Base-by-base conservation (phyloP, 2,113 vertebrate genomes). In the Cynopterus brachyotis region DNA sequence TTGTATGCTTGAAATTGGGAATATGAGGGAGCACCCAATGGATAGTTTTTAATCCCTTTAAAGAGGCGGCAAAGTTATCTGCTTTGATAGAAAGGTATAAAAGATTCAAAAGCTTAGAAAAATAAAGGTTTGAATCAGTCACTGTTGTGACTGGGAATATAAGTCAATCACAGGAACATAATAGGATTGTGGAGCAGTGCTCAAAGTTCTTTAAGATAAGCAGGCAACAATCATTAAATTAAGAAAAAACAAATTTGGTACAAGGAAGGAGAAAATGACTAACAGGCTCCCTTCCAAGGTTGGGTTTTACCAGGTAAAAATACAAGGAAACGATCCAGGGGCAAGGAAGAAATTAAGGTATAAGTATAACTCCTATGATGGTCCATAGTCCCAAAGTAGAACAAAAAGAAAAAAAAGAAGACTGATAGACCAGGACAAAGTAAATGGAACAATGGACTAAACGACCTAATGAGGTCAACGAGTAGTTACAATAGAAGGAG, bases 31-130 rank as follows among this genome's bases (percentile, higher is more conserved):
- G 28, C 32, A 67, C 60, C 47, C 75, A 40, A 5, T 66, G 42
- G 28, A 83, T 57, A 20, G 12, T 47, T 89, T 78, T 64, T 37
- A 50, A 93, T 80, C 53, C 62, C 66, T 83, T 60, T 82, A 75
- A 78, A 67, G 15, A 67, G 35, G 22, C 93, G 16, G 83, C 30
- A 64, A 89, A 91, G 59, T 55, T 19, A 62, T 35, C n/a, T 82
- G 24, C 47, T 93, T 90, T 42, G 30, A 85, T 59, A 60, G 32
- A 89, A 11, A 93, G 35, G 17, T 37, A 72, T 50, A 45, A 75
- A 94, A 93, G 50, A 87, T 9, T 87, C 45, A 78, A 30, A 45
- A 69, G 67, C 93, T 87, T 70, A 86, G 9, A 64, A 90, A 93
- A 81, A n/a, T 62, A 28, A 87, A 93, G 16, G 45, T 75, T 16